A percentile compares a stretch with the other conserved stretches of the same genome.
phyloP scores from a whole-genome alignment of 2,888 invertebrate species.

The Brenthis daphne region DNA sequence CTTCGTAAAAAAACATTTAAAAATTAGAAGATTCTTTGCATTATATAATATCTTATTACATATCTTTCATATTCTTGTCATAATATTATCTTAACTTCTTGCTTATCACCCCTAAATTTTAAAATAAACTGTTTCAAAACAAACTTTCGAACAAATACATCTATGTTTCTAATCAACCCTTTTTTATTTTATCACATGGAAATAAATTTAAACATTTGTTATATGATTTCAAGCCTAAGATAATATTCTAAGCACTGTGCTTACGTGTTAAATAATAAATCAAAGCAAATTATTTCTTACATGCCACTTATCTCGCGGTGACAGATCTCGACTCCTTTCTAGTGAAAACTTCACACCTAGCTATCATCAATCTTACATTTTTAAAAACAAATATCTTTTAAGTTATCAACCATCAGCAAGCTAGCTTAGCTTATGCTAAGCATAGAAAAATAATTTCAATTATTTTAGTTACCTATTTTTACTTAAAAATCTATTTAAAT shows the following conservation, averaged over 20 bases:
- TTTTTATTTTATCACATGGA: neutral
- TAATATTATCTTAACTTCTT: too few species aligned
- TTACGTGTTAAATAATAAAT: constrained; percentile 28
- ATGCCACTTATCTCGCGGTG: constrained; percentile 40
- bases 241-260: neutral
- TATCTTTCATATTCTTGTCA: too few species aligned
- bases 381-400: constrained; percentile 58
- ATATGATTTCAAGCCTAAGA: neutral
- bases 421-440: constrained; percentile 47
- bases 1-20: too few species aligned
- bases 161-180: neutral
- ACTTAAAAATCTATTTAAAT: too few species aligned
- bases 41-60: too few species aligned
- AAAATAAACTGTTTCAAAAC: too few species aligned
- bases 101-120: too few species aligned
- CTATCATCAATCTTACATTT: constrained; percentile 65
- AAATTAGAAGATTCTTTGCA: too few species aligned
- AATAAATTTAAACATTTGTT: neutral
- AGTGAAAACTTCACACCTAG: constrained; percentile 64
- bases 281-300: constrained; percentile 27
- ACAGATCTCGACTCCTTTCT: constrained; percentile 36
- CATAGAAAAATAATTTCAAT: constrained; percentile 34
- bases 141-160: neutral
- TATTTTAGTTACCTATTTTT: too few species aligned
- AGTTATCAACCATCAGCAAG: constrained; percentile 38